A percentile compares a stretch with the other conserved stretches of the same genome.
phyloP scores from a whole-genome alignment of 2,113 vertebrate genomes.

The Syngnathus scovelli region DNA sequence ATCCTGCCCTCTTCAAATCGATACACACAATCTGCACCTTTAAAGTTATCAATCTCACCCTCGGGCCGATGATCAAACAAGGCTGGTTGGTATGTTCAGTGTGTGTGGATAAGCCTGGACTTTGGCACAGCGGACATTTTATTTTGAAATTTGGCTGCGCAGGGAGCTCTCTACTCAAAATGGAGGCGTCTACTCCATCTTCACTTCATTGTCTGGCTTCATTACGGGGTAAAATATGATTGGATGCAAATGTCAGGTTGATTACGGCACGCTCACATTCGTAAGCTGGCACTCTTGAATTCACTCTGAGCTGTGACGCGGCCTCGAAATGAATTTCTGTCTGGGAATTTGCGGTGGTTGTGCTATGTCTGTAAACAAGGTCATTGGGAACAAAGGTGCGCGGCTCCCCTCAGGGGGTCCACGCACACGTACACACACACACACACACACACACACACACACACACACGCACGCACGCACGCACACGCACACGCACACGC shows the following conservation, averaged over 20 bases:
- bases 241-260: constrained; percentile 30
- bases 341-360: constrained; percentile 56
- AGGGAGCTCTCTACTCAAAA: constrained; percentile 47
- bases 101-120: background rate
- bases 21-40: constrained; percentile 30
- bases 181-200: constrained; percentile 53
- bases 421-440: constrained; percentile 19
- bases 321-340: constrained; percentile 61
- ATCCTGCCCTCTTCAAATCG: constrained; percentile 32
- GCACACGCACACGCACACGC: constrained; percentile 25
- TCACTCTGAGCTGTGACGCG: constrained; percentile 32
- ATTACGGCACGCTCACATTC: constrained; percentile 35
- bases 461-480: constrained; percentile 22
- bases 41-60: constrained; percentile 18
- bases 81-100: background rate
- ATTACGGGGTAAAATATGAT: constrained; percentile 17
- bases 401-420: constrained; percentile 55
- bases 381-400: constrained; percentile 74
- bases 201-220: constrained; percentile 34
- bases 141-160: constrained; percentile 39
- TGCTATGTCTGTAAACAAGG: constrained; percentile 72
- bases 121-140: constrained; percentile 37
- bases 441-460: constrained; percentile 11
- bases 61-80: constrained; percentile 13
- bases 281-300: constrained; percentile 20